Evolutionary conservation across 2,113 vertebrate genomes (phyloP).

Genomic region (Chaetodon trifascialis): DNA sequence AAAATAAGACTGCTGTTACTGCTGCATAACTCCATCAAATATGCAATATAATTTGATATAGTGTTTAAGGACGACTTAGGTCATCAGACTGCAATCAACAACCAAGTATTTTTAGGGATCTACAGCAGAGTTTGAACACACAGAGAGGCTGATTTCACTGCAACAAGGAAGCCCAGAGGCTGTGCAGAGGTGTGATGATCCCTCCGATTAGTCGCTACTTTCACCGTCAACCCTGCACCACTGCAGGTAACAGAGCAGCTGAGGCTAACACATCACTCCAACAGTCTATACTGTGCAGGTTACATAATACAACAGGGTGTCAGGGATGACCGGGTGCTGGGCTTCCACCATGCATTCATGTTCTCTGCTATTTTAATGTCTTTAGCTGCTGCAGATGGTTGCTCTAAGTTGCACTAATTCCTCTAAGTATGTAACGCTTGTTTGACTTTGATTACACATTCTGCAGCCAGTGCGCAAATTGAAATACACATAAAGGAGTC

Average conservation of each 20-base stretch:
- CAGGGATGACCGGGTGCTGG: background rate
- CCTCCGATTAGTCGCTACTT: background rate
- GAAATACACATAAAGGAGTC: background rate
- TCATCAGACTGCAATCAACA: background rate
- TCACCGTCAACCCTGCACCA: background rate
- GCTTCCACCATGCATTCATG: background rate
- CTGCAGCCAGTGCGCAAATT: background rate
- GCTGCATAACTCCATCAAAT: constrained; percentile 7
- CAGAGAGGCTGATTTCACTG: background rate
- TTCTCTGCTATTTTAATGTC: background rate
- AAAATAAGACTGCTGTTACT: constrained; percentile 10
- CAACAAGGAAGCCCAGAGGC: background rate
- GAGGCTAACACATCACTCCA: constrained; percentile 4
- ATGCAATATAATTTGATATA: background rate
- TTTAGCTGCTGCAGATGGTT: constrained; percentile 21
- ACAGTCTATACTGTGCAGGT: background rate
- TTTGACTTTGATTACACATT: constrained; percentile 13
- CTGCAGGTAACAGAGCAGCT: background rate
- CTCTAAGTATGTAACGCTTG: background rate
- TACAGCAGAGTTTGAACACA: background rate
- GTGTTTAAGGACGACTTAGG: background rate
- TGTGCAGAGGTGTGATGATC: constrained; percentile 3
- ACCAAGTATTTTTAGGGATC: background rate
- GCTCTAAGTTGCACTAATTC: constrained; percentile 26
- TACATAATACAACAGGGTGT: constrained; percentile 13